Conservation (phyloP, 2,888 invertebrate genomes). For the Liposcelis brunnea region DNA sequence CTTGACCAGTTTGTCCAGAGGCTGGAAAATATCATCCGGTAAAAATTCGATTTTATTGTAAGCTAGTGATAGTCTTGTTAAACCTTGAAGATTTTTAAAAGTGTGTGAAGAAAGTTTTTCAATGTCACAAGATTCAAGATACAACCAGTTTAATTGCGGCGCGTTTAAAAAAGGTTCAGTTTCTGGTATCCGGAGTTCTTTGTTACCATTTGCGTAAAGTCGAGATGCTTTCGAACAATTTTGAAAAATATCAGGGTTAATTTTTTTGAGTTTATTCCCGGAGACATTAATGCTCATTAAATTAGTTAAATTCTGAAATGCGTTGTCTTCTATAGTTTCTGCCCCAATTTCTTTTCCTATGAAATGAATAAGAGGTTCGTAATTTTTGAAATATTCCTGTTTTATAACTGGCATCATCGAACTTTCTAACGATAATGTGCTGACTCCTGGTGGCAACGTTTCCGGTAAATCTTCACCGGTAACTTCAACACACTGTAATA, state of each 20-base stretch:
- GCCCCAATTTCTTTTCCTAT: neutral
- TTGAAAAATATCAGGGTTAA: neutral
- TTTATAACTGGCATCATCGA: neutral
- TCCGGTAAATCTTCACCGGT: conserved; percentile 1
- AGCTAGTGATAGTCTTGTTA: neutral
- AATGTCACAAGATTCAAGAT: neutral
- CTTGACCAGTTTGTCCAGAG: neutral
- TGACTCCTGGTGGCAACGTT: neutral
- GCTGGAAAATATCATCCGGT: neutral
- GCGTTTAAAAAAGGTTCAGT: conserved; percentile 1
- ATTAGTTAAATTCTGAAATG: neutral
- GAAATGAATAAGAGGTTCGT: neutral
- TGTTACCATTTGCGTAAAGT: neutral
- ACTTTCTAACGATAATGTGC: neutral
- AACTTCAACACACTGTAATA: neutral
- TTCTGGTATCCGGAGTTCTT: neutral
- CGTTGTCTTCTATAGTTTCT: conserved; percentile 1
- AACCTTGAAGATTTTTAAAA: neutral
- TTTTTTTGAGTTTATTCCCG: neutral
- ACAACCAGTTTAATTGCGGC: neutral
- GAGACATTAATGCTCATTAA: neutral
- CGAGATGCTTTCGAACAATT: neutral
- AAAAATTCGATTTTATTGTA: neutral
- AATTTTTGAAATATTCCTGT: neutral
- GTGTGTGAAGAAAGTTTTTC: neutral